Evolutionary conservation across 2,797 vertebrate species (phyloP).

Genomic region (Chlorospingus semifuscus): DNA sequence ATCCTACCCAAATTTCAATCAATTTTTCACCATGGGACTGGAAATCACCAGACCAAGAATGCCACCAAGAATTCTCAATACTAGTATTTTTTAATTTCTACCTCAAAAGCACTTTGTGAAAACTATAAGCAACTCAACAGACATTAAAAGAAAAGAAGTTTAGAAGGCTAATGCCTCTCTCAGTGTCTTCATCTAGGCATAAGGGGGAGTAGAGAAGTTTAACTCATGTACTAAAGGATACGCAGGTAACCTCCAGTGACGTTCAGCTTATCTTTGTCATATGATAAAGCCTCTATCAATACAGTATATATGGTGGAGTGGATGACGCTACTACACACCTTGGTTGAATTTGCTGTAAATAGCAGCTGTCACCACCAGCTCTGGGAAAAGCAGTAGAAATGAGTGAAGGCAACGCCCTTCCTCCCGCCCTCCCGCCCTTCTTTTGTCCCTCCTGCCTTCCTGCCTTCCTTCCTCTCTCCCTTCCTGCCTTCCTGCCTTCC

Average conservation of each 20-base stretch:
- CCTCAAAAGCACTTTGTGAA: background rate
- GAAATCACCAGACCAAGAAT: background rate
- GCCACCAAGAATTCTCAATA: background rate
- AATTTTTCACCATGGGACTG: background rate
- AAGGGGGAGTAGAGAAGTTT: fast-evolving
- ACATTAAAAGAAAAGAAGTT: background rate
- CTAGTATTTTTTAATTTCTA: background rate
- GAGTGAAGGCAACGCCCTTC: background rate
- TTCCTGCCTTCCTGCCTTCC: background rate
- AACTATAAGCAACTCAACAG: background rate
- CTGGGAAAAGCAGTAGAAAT: background rate
- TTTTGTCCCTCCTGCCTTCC: background rate
- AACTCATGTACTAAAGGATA: background rate
- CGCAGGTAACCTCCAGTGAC: fast-evolving
- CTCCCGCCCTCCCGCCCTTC: background rate
- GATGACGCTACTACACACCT: background rate
- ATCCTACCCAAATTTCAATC: constrained; percentile 5
- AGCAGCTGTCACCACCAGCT: background rate
- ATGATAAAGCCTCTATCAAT: too few relatives aligned
- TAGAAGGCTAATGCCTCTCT: background rate
- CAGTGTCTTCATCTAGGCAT: background rate
- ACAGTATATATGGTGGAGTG: background rate
- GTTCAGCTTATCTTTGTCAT: background rate
- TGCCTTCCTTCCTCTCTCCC: background rate
- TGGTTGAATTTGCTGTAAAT: background rate